phyloP scores from a whole-genome alignment of 1,140 invertebrate genomes.

The Phymorhynchus buccinoides region DNA sequence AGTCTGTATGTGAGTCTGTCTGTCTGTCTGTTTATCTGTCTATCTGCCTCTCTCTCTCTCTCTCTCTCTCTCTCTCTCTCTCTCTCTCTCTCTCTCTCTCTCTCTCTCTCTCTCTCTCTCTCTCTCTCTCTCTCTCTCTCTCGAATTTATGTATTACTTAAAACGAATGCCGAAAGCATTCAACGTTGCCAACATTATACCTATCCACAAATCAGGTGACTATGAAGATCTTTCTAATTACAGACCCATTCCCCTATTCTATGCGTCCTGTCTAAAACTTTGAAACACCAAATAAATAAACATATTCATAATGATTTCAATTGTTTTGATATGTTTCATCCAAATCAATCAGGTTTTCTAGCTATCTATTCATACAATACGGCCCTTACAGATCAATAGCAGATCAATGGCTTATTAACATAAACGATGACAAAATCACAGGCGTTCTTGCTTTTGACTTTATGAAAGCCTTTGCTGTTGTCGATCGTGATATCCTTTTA shows the following conservation, averaged over 20 bases:
- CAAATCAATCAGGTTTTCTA: background rate
- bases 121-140: background rate
- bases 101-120: constrained; percentile 3
- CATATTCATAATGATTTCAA: background rate
- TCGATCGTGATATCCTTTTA: no score
- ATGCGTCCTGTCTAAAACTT: background rate
- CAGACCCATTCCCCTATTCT: background rate
- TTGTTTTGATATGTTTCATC: background rate
- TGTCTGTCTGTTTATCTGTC: no score
- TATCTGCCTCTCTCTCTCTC: background rate
- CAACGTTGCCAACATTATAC: background rate
- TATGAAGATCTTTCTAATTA: background rate
- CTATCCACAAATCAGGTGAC: background rate
- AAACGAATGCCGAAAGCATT: background rate
- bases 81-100: background rate
- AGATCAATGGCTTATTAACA: no score
- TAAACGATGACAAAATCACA: no score
- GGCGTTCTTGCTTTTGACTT: no score
- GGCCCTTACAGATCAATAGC: no score
- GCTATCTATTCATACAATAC: no score
- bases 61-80: background rate
- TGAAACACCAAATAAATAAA: background rate
- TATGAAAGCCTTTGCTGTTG: no score
- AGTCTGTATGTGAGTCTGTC: no score
- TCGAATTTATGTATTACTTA: background rate